phyloP scores from a whole-genome alignment of 2,113 vertebrate species.

The Acrocephalus arundinaceus region DNA sequence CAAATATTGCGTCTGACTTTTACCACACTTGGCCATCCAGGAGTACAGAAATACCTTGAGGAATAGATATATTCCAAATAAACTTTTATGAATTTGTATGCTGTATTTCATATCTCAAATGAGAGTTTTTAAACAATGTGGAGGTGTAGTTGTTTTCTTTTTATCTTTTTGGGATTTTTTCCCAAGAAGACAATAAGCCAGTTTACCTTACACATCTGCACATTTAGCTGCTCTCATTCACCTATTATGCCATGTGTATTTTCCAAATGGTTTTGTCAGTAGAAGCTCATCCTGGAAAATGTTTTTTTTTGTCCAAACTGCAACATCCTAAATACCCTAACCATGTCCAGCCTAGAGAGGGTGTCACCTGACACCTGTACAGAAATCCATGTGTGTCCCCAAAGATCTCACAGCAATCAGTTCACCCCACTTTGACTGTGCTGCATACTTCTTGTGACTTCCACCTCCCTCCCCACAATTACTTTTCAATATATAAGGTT shows the following conservation, averaged over 20 bases:
- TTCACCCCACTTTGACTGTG: background rate
- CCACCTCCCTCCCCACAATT: background rate
- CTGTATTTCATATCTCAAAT: background rate
- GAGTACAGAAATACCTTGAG: background rate
- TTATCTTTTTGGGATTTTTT: fast-evolving
- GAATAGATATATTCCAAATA: background rate
- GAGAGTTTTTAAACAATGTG: background rate
- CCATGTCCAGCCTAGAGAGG: background rate
- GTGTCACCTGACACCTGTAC: background rate
- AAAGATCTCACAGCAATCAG: background rate
- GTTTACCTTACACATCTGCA: background rate
- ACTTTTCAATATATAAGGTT: background rate
- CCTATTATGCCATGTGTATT: background rate
- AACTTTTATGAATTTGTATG: background rate
- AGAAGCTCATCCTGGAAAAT: background rate
- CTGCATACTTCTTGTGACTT: background rate
- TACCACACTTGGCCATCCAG: background rate
- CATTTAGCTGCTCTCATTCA: background rate
- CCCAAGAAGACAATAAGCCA: background rate
- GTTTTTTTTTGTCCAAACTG: background rate
- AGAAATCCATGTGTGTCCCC: background rate
- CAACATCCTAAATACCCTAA: background rate
- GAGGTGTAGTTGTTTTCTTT: background rate
- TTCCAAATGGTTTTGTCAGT: background rate
- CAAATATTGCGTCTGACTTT: background rate